These are phyloP conservation scores for Pelodytes ibericus DNA, from an alignment of 2,797 vertebrate genomes.

Conservation along the genomic window DNA sequence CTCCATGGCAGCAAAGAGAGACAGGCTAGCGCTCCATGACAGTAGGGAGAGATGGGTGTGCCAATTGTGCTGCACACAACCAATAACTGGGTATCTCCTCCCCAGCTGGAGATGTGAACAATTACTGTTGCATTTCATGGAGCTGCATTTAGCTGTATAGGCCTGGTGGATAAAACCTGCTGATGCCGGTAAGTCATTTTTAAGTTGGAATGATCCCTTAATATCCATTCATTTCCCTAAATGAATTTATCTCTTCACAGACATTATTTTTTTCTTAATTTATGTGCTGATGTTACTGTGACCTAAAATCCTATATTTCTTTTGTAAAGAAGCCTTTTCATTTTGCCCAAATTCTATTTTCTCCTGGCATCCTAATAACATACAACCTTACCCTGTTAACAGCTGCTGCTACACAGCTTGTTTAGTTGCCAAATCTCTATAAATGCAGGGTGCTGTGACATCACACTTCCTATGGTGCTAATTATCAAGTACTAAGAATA, in stretches of 20 bases:
- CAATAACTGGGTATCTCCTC: no score
- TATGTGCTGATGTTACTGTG: neutral
- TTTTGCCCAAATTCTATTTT: neutral
- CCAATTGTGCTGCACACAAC: no score
- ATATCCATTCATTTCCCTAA: neutral
- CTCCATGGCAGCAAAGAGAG: no score
- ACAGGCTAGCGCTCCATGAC: no score
- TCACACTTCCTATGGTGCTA: constrained; percentile 65
- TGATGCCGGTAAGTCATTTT: no score
- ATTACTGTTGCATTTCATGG: no score
- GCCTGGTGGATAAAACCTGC: no score
- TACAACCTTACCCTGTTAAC: constrained; percentile 49
- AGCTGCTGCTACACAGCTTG: constrained; percentile 55
- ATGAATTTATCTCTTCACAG: neutral
- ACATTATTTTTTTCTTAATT: neutral
- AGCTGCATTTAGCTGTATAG: no score
- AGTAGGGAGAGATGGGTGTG: no score
- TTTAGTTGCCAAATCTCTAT: constrained; percentile 57
- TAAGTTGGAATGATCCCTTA: no score
- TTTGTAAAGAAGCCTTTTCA: neutral
- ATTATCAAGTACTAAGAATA: constrained; percentile 69
- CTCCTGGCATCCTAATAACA: constrained; percentile 21
- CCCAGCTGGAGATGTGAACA: no score
- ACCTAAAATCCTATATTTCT: neutral
- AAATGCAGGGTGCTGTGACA: constrained; percentile 61